phyloP scores from a whole-genome alignment of 2,888 invertebrate genomes.

The Scaptomyza polygonia region DNA sequence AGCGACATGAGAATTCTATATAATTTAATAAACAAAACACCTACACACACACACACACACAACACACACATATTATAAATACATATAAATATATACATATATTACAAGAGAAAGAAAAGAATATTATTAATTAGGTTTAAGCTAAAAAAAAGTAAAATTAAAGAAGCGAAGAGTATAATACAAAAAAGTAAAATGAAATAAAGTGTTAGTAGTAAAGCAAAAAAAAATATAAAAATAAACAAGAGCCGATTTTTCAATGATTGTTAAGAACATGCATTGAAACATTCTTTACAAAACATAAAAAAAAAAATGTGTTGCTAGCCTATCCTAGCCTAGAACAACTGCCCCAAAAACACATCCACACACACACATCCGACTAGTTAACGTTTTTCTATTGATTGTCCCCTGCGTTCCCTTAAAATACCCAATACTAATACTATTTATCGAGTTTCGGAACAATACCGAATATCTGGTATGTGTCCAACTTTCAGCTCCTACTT shows the following conservation, averaged over 20 bases:
- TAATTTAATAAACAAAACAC: constrained; percentile 51
- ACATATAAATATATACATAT: constrained; percentile 64
- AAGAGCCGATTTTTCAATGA: constrained; percentile 55
- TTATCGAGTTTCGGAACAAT: constrained; percentile 26
- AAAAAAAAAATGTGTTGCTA: constrained; percentile 48
- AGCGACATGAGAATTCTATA: constrained; percentile 63
- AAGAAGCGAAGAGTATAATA: constrained; percentile 33
- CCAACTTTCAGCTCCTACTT: constrained; percentile 41
- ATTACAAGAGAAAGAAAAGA: constrained; percentile 62
- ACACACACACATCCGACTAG: constrained; percentile 22
- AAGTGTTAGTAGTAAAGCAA: constrained; percentile 65
- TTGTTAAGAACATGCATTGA: constrained; percentile 60
- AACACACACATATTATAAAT: constrained; percentile 59
- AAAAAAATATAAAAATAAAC: constrained; percentile 48
- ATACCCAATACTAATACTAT: constrained; percentile 22
- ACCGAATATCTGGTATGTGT: constrained; percentile 41
- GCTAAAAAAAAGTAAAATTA: constrained; percentile 35
- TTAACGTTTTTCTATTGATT: constrained; percentile 40
- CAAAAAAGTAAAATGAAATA: constrained; percentile 65
- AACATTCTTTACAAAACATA: constrained; percentile 31
- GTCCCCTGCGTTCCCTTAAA: constrained; percentile 28
- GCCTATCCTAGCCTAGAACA: constrained; percentile 40
- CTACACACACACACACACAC: constrained; percentile 27
- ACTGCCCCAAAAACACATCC: constrained; percentile 34
- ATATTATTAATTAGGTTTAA: constrained; percentile 71